Evolutionary conservation across 2,888 invertebrate genomes (phyloP).

Genomic region (Phytoseiulus persimilis): DNA sequence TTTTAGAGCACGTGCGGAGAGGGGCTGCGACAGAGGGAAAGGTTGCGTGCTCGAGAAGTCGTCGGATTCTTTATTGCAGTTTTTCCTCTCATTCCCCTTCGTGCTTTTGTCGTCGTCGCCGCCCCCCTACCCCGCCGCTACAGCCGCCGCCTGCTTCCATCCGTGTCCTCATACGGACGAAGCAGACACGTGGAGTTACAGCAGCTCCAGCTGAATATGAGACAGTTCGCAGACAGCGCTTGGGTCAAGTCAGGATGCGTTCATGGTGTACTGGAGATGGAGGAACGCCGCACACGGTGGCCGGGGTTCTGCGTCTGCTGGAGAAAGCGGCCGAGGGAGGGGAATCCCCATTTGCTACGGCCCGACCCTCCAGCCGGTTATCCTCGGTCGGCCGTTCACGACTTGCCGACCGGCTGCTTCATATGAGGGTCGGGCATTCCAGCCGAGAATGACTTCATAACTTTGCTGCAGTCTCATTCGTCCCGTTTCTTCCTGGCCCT

Average conservation of each 20-base stretch:
- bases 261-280: not conserved
- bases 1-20: not conserved
- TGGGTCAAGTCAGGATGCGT: not conserved
- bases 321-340: not conserved
- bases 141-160: not conserved
- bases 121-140: not conserved
- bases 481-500: not conserved
- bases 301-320: not conserved
- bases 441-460: not conserved
- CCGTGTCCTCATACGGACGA: not conserved
- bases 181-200: not conserved
- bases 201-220: not conserved
- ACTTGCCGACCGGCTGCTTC: not conserved
- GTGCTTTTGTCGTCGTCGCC: not conserved
- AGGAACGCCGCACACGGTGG: too few species aligned
- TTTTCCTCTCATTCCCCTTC: not conserved
- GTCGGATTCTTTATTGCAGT: not conserved
- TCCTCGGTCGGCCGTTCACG: not conserved
- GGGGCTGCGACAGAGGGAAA: not conserved
- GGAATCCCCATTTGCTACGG: not conserved
- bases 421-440: not conserved
- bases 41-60: slow-evolving; percentile 5
- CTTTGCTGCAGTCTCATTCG: not conserved
- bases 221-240: not conserved
- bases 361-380: not conserved